phyloP scores from a whole-genome alignment of 2,797 vertebrate genomes.

The Erpetoichthys calabaricus region DNA sequence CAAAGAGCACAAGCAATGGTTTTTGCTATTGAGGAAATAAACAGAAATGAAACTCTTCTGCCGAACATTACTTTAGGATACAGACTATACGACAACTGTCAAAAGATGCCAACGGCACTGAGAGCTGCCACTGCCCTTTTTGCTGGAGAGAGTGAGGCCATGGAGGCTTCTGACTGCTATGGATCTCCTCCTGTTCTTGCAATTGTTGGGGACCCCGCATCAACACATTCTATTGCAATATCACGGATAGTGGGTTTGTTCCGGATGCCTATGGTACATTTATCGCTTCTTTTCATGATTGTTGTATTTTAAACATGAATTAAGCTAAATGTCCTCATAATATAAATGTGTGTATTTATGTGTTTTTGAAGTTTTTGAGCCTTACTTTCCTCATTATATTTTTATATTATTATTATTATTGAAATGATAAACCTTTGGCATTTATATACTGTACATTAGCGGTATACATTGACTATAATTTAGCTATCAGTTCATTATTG shows the following conservation, averaged over 20 bases:
- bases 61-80: conserved; percentile 41
- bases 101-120: conserved; percentile 36
- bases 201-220: conserved; percentile 43
- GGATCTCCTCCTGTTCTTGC: conserved; percentile 28
- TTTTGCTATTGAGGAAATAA: conserved; percentile 45
- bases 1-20: conserved; percentile 50
- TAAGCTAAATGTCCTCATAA: too few relatives aligned
- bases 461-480: too few relatives aligned
- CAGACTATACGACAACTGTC: conserved; percentile 42
- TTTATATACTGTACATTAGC: too few relatives aligned
- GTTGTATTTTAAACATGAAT: too few relatives aligned
- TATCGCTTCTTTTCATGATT: neutral
- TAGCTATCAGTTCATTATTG: too few relatives aligned
- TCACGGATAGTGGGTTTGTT: conserved; percentile 43
- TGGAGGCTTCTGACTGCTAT: conserved; percentile 17
- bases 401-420: too few relatives aligned
- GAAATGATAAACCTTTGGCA: too few relatives aligned
- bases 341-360: too few relatives aligned
- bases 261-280: conserved; percentile 37
- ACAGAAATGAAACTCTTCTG: conserved; percentile 34
- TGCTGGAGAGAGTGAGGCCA: conserved; percentile 33
- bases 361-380: too few relatives aligned
- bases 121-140: conserved; percentile 34
- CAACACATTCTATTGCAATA: conserved; percentile 41
- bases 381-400: too few relatives aligned